phyloP scores from a whole-genome alignment of 2,888 invertebrate species.

The Ganaspis brasiliensis region DNA sequence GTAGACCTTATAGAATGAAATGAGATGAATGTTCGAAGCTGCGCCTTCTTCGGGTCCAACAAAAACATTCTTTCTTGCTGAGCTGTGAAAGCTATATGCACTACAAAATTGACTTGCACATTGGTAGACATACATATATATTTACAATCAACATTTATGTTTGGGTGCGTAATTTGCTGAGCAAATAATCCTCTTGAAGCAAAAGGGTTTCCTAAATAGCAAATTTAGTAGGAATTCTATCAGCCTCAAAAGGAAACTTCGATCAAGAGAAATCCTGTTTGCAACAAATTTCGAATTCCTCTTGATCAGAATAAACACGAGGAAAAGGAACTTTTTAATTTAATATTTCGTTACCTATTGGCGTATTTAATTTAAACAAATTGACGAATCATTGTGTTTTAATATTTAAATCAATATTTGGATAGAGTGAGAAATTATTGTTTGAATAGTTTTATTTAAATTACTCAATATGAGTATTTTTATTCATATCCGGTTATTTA shows the following conservation, averaged over 20 bases:
- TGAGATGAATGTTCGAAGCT: slow-evolving; percentile 53
- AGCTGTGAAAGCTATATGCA: slow-evolving; percentile 63
- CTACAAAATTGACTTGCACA: slow-evolving; percentile 28
- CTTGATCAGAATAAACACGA: slow-evolving; percentile 2
- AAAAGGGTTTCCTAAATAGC: slow-evolving; percentile 30
- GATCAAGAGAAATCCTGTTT: slow-evolving; percentile 20
- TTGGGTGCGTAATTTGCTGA: not conserved
- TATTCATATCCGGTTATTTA: no score
- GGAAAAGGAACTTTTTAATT: not conserved
- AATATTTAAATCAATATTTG: no score
- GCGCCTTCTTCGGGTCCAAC: slow-evolving; percentile 61
- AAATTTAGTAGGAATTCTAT: slow-evolving; percentile 23
- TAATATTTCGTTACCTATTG: not conserved
- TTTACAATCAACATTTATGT: slow-evolving; percentile 20
- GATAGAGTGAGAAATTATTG: no score
- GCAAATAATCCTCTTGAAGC: slow-evolving; percentile 25
- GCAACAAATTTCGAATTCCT: not conserved
- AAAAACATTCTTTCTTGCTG: slow-evolving; percentile 72
- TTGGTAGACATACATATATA: not conserved
- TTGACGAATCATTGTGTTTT: no score
- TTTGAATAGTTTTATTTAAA: no score
- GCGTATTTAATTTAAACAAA: not conserved
- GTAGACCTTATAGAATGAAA: slow-evolving; percentile 47
- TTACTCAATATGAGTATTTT: no score
- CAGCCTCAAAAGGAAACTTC: slow-evolving; percentile 30